Conservation (phyloP, 1,140 invertebrate species). For the Trichogramma pretiosum region DNA sequence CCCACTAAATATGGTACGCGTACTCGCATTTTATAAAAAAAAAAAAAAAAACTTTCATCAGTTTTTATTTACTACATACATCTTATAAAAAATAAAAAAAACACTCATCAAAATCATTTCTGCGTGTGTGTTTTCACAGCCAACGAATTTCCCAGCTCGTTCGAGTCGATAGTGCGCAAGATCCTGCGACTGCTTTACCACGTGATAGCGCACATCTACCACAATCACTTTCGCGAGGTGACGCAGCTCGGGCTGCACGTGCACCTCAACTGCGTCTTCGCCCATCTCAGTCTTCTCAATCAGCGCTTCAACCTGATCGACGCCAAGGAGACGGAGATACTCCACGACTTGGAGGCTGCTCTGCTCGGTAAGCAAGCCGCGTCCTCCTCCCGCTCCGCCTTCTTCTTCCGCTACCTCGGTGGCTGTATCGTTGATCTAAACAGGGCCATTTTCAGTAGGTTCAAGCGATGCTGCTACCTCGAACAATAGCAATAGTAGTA, state of each 20-base stretch:
- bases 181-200: conserved; percentile 94
- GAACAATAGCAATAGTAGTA: no score
- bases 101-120: neutral
- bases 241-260: conserved; percentile 84
- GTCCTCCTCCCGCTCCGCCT: no score
- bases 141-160: conserved; percentile 88
- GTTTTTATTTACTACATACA: no score
- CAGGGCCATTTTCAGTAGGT: no score
- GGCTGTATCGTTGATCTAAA: no score
- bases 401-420: no score
- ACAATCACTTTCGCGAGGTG: conserved; percentile 93
- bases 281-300: conserved; percentile 86
- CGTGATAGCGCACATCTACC: conserved; percentile 95
- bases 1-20: conserved; percentile 93
- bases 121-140: conserved; percentile 51
- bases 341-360: conserved; percentile 76
- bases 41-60: no score
- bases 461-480: no score
- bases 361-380: conserved; percentile 46
- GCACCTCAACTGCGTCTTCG: conserved; percentile 93
- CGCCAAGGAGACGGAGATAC: conserved; percentile 89
- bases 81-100: neutral
- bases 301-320: conserved; percentile 89
- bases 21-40: neutral
- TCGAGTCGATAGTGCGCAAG: conserved; percentile 91